A percentile compares a stretch with the other conserved stretches of the same genome.
Conservation (phyloP, 2,888 invertebrate genomes). For the Eristalinus aeneus region DNA sequence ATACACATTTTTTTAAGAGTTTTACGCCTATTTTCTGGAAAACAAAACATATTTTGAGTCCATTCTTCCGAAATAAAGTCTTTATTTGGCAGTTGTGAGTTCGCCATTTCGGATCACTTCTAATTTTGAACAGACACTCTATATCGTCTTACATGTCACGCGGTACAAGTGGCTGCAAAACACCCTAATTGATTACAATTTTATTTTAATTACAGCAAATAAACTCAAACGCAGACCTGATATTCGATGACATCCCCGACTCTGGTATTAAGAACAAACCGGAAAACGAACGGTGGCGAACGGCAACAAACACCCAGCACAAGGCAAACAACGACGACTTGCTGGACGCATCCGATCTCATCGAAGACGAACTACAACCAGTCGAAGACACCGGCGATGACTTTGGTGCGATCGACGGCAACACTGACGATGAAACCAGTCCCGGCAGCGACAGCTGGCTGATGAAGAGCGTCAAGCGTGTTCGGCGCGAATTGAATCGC, state of each 20-base stretch:
- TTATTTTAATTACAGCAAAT: constrained; percentile 66
- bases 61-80: too few species aligned
- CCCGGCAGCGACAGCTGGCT: constrained; percentile 74
- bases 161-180: too few species aligned
- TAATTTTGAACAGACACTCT: too few species aligned
- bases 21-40: too few species aligned
- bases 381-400: constrained; percentile 66
- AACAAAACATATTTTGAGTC: too few species aligned
- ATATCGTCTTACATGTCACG: too few species aligned
- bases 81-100: too few species aligned
- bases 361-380: constrained; percentile 75
- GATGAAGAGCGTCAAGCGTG: constrained; percentile 75
- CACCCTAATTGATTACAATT: too few species aligned
- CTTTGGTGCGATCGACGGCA: constrained; percentile 23
- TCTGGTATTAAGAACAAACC: constrained; percentile 62
- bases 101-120: too few species aligned
- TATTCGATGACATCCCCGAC: constrained; percentile 74
- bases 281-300: constrained; percentile 38
- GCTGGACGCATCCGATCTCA: constrained; percentile 74
- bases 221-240: constrained; percentile 74
- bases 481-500: constrained; percentile 76
- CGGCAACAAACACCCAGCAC: constrained; percentile 55
- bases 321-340: constrained; percentile 72
- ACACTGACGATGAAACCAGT: constrained; percentile 19
- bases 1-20: too few species aligned